Evolutionary conservation across 1,140 invertebrate genomes (phyloP).

Genomic region (Capitella teleta): DNA sequence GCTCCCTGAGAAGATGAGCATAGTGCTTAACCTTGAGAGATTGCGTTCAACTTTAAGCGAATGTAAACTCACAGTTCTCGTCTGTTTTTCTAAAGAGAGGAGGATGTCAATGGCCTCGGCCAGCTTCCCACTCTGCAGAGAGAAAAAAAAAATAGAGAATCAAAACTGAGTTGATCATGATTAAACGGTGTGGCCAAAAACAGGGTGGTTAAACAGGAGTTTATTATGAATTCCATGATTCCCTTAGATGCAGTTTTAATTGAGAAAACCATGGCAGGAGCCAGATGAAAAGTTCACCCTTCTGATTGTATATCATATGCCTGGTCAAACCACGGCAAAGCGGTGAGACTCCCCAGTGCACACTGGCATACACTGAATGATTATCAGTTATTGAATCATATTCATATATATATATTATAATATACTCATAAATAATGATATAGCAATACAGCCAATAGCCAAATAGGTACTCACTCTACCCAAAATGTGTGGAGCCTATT

Average conservation of each 20-base stretch:
- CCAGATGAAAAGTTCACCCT: not conserved
- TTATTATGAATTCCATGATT: not conserved
- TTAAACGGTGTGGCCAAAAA: not conserved
- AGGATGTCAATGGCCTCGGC: constrained; percentile 87
- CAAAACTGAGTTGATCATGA: constrained; percentile 1
- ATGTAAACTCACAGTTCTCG: constrained; percentile 64
- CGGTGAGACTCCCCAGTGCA: too few relatives aligned
- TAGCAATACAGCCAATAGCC: too few relatives aligned
- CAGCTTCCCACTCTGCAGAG: constrained; percentile 62
- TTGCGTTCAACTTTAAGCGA: not conserved
- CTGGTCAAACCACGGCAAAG: not conserved
- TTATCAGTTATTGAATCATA: too few relatives aligned
- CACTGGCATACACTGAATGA: too few relatives aligned
- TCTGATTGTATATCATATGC: not conserved
- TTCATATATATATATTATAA: not conserved
- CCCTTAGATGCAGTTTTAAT: not conserved
- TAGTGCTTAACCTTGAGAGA: not conserved
- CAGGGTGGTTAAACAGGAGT: not conserved
- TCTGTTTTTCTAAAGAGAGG: constrained; percentile 86
- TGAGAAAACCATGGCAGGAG: not conserved
- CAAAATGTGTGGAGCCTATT: too few relatives aligned
- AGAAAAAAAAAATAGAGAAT: not conserved
- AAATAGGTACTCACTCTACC: too few relatives aligned
- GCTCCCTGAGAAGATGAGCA: constrained; percentile 53
- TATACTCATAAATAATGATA: not conserved